phyloP scores from a whole-genome alignment of 2,797 vertebrate genomes.

The Lophius americanus region DNA sequence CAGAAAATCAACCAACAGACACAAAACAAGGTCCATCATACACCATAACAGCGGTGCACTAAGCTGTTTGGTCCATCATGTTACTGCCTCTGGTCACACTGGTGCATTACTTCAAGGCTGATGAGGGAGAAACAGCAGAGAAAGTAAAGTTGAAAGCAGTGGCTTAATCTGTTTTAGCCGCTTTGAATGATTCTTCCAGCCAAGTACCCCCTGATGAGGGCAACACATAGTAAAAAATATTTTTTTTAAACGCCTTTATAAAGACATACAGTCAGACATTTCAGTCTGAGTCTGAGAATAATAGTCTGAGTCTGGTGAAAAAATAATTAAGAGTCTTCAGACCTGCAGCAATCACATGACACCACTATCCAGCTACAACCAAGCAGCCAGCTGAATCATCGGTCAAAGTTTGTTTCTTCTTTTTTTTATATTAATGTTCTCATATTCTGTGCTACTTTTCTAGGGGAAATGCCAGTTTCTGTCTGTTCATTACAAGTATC shows the following conservation, averaged over 20 bases:
- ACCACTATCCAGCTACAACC: neutral
- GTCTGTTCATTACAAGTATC: no score
- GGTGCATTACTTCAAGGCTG: neutral
- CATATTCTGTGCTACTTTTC: no score
- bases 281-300: no score
- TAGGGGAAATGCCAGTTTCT: no score
- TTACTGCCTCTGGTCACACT: neutral
- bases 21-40: conserved; percentile 1
- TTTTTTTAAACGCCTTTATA: no score
- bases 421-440: no score
- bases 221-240: no score
- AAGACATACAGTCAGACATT: no score
- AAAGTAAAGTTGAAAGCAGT: neutral
- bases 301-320: conserved; percentile 3
- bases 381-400: no score
- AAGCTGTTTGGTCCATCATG: conserved; percentile 16
- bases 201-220: no score
- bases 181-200: no score
- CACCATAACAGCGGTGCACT: conserved; percentile 2
- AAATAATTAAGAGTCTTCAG: neutral
- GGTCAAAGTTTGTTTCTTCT: neutral
- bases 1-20: conserved; percentile 9
- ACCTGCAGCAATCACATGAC: neutral
- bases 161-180: no score
- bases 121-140: conserved; percentile 1